Base-by-base conservation (phyloP, 2,888 invertebrate genomes). In the Athetis lepigone region DNA sequence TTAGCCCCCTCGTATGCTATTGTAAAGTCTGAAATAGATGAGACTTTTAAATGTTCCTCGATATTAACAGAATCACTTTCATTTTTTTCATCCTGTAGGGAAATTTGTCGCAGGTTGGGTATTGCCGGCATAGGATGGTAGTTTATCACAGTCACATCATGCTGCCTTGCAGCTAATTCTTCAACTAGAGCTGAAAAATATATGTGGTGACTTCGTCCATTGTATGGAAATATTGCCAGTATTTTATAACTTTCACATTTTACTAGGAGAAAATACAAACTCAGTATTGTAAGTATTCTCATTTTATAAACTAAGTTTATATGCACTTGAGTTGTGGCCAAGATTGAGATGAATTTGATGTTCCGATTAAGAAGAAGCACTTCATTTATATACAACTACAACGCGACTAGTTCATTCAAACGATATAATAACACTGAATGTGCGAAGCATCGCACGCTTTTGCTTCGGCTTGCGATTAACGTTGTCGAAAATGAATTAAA, bases 81-180 rank as follows among this genome's bases (percentile, higher is more conserved):
- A 21, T 65, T 70, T 37, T 52, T 67, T 37, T 72, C 51, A 19
- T 56, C 70, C 61, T 79, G 75, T 0, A 82, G 60, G 6, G 88
- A 81, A 51, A 93, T 79, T 52, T 94, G 92, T 7, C 79, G 85
- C 42, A 93, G 87, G 73, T 90, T 93, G 25, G 86, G 77, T 8
- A 88, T 82, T 60, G 85, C 85, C 49, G 85, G 68, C 39, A 68
- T 45, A 0, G 92, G 89, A 55, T 90, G 90, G 27, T 88, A 79
- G 50, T 92, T 86, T 4, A 92, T 77, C 9, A 90, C 85, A 4
- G 85, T 89, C 11, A 92, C 83, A 25, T 88, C 74, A 65, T 92
- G 89, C 4, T 87, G 85, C 46, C 81, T 83, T 13, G 70, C 70
- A 6, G 87, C 88, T 45, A 92, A 74, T 37, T 82, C 85, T 62